phyloP scores from a whole-genome alignment of 2,888 invertebrate species.

The Galerucella nymphaeae region DNA sequence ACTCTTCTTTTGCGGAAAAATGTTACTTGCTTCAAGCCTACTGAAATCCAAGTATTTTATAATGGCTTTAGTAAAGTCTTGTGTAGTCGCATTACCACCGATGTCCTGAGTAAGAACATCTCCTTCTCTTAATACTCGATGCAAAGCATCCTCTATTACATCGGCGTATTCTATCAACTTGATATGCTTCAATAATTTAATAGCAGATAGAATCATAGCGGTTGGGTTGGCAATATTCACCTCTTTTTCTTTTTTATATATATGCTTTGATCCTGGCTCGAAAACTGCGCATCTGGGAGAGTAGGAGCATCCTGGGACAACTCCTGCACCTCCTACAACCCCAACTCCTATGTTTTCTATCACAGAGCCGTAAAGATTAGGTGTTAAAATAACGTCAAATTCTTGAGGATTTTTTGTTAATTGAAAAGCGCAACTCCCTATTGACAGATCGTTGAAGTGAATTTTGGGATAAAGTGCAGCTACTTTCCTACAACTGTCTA shows the following conservation, averaged over 20 bases:
- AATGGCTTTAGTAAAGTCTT: neutral
- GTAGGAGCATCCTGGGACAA: neutral
- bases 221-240: neutral
- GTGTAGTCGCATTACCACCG: slow-evolving; percentile 1
- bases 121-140: neutral
- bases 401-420: neutral
- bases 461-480: slow-evolving; percentile 62
- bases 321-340: neutral
- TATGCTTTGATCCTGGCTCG: neutral
- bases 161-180: neutral
- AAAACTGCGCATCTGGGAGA: slow-evolving; percentile 6
- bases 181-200: slow-evolving; percentile 10
- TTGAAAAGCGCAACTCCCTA: slow-evolving; percentile 11
- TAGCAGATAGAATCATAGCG: slow-evolving; percentile 1
- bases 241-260: neutral
- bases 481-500: slow-evolving; percentile 88
- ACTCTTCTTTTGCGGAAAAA: neutral
- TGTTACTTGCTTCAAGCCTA: neutral
- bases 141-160: slow-evolving; percentile 1
- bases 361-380: slow-evolving; percentile 2
- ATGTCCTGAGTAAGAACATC: neutral
- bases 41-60: neutral
- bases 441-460: neutral
- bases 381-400: slow-evolving; percentile 3
- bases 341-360: slow-evolving; percentile 5